Conservation (phyloP, 2,888 invertebrate species). For the Desoria tigrina region DNA sequence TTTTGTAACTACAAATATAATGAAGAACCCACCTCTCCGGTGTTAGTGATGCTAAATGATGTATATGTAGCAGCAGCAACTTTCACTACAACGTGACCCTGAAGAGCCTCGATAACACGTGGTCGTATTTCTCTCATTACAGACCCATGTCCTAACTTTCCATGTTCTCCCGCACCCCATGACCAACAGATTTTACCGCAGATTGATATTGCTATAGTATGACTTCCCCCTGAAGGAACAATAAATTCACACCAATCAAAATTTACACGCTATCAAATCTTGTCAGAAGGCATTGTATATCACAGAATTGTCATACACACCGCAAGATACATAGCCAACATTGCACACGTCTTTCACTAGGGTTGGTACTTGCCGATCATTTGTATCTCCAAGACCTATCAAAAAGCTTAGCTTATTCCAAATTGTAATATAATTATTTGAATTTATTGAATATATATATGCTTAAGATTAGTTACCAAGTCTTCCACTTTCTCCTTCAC, state of each 20-base stretch:
- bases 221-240: slow-evolving; percentile 59
- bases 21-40: slow-evolving; percentile 57
- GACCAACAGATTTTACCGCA: slow-evolving; percentile 65
- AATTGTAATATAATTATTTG: too few relatives aligned
- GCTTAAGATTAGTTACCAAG: slow-evolving; percentile 6
- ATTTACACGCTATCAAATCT: too few relatives aligned
- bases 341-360: slow-evolving; percentile 63
- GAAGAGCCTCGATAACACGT: slow-evolving; percentile 64
- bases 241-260: neutral
- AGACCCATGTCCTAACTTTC: slow-evolving; percentile 62
- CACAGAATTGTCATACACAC: too few relatives aligned
- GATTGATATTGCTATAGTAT: slow-evolving; percentile 61
- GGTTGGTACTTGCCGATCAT: slow-evolving; percentile 63
- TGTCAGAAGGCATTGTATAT: too few relatives aligned
- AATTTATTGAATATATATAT: slow-evolving; percentile 1
- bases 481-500: slow-evolving; percentile 61
- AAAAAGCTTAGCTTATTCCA: too few relatives aligned
- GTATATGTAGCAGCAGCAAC: slow-evolving; percentile 63
- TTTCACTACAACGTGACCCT: slow-evolving; percentile 63
- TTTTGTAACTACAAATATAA: neutral
- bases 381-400: slow-evolving; percentile 65
- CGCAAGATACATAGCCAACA: slow-evolving; percentile 64
- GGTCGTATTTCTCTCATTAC: slow-evolving; percentile 62
- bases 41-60: slow-evolving; percentile 61
- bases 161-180: slow-evolving; percentile 63